phyloP scores from a whole-genome alignment of 2,113 vertebrate genomes.

The Gracilinanus agilis region DNA sequence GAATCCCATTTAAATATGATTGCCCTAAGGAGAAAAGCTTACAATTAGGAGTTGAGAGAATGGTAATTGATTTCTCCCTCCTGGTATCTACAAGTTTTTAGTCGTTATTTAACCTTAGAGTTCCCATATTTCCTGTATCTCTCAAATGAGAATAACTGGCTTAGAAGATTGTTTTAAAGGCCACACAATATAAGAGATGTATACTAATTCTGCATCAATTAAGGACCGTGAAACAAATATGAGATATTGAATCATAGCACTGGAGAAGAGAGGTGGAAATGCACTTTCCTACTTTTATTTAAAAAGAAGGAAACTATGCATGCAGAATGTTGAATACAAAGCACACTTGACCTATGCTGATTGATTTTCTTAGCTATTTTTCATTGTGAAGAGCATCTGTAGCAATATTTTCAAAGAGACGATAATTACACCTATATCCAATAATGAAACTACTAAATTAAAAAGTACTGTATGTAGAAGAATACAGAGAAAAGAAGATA shows the following conservation, averaged over 20 bases:
- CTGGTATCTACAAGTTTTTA: not conserved
- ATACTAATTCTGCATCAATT: not conserved
- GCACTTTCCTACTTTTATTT: not conserved
- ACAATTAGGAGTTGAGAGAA: slow-evolving; percentile 31
- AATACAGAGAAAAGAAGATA: not conserved
- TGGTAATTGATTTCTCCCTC: not conserved
- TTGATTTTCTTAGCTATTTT: not conserved
- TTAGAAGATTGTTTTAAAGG: not conserved
- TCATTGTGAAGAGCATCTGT: not conserved
- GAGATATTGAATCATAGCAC: not conserved
- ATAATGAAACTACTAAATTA: not conserved
- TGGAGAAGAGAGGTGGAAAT: not conserved
- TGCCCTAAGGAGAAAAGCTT: not conserved
- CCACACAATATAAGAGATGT: not conserved
- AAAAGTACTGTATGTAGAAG: not conserved
- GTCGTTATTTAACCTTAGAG: not conserved
- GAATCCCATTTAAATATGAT: slow-evolving; percentile 23
- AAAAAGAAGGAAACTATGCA: not conserved
- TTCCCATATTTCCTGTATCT: not conserved
- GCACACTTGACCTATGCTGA: not conserved
- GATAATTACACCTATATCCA: not conserved
- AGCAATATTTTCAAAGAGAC: not conserved
- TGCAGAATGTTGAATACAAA: not conserved
- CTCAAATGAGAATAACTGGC: not conserved
- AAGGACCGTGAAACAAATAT: not conserved